Evolutionary conservation across 1,140 invertebrate species (phyloP).

Genomic region (Battus philenor): DNA sequence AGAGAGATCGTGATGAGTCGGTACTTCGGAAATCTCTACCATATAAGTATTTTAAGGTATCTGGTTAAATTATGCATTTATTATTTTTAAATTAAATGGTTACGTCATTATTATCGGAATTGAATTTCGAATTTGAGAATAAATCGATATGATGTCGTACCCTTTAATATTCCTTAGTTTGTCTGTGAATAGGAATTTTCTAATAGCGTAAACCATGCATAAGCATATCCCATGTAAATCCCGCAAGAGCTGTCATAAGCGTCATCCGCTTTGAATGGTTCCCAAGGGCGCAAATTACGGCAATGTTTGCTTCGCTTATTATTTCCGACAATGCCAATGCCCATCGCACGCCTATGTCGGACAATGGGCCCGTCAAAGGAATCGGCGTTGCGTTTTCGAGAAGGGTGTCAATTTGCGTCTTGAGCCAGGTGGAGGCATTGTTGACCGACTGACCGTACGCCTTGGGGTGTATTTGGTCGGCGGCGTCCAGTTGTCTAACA

Average conservation of each 20-base stretch:
- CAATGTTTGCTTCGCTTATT: slow-evolving; percentile 62
- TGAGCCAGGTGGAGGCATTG: slow-evolving; percentile 64
- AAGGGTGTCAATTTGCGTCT: slow-evolving; percentile 58
- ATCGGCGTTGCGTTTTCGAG: slow-evolving; percentile 42
- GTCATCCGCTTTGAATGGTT: slow-evolving; percentile 45
- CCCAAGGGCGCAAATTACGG: slow-evolving; percentile 61
- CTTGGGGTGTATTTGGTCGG: slow-evolving; percentile 46
- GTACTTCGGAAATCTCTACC: too few relatives aligned
- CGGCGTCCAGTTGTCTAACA: slow-evolving; percentile 35
- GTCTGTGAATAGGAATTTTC: slow-evolving; percentile 4
- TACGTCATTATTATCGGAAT: too few relatives aligned
- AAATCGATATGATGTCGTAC: too few relatives aligned
- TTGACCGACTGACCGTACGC: slow-evolving; percentile 62
- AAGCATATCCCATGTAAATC: slow-evolving; percentile 45
- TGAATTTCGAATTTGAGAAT: too few relatives aligned
- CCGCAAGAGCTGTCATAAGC: slow-evolving; percentile 59
- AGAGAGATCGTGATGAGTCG: too few relatives aligned
- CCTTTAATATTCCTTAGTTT: too few relatives aligned
- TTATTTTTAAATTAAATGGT: too few relatives aligned
- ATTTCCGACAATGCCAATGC: slow-evolving; percentile 45
- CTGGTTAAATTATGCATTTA: too few relatives aligned
- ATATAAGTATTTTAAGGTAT: too few relatives aligned
- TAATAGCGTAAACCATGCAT: slow-evolving; percentile 35
- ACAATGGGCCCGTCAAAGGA: slow-evolving; percentile 55
- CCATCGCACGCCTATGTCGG: slow-evolving; percentile 48